Percentiles rank a stretch among this genome's conserved stretches.
Evolutionary conservation across 2,113 vertebrate genomes (phyloP).

Genomic region (Melanocharis versteri): DNA sequence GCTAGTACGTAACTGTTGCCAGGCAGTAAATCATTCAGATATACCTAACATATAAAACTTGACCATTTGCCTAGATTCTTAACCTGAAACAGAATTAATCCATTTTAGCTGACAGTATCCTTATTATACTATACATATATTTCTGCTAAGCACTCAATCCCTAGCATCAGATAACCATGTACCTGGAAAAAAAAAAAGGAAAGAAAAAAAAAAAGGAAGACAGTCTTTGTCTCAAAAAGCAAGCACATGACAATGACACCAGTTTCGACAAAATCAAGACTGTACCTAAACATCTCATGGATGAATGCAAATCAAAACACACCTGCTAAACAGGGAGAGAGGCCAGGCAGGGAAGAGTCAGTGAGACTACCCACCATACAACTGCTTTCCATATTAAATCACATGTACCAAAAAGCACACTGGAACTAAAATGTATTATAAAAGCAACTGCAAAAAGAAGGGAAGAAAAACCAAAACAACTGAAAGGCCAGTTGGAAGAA

Average conservation of each 20-base stretch:
- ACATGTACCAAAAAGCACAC: background rate
- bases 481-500: background rate
- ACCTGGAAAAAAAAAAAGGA: background rate
- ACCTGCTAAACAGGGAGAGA: background rate
- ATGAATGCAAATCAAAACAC: background rate
- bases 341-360: background rate
- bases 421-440: background rate
- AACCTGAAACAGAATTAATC: background rate
- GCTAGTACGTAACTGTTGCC: background rate
- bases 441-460: background rate
- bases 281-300: background rate
- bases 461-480: background rate
- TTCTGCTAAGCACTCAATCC: background rate
- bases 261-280: background rate
- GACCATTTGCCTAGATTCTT: background rate
- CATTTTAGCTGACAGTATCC: background rate
- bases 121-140: background rate
- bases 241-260: background rate
- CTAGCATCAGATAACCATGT: background rate
- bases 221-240: background rate
- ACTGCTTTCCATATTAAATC: background rate
- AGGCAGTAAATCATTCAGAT: background rate
- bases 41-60: background rate
- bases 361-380: background rate
- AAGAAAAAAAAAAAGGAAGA: background rate